These are phyloP conservation scores for Dipus sagitta DNA, from an alignment of 2,797 vertebrate genomes.

Conservation along the genomic window DNA sequence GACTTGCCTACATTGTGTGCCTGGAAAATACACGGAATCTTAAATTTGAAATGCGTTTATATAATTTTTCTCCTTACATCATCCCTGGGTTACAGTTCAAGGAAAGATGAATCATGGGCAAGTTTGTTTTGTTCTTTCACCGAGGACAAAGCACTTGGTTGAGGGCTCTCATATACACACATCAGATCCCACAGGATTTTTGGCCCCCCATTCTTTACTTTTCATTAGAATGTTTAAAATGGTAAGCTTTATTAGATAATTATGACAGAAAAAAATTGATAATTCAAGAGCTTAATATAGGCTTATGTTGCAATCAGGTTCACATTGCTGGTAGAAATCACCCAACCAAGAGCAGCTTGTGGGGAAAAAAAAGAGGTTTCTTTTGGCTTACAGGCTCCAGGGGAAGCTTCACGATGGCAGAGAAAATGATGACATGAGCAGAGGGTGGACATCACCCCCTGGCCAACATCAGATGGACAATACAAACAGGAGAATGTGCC, in stretches of 20 bases:
- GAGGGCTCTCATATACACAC: not conserved
- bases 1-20: not conserved
- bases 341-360: too few relatives aligned
- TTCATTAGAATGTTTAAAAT: not conserved
- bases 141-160: not conserved
- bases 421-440: too few relatives aligned
- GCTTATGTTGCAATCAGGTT: too few relatives aligned
- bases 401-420: too few relatives aligned
- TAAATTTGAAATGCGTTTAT: conserved; percentile 41
- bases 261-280: conserved; percentile 24
- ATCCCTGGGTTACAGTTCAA: not conserved
- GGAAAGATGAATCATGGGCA: not conserved
- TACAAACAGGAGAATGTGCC: too few relatives aligned
- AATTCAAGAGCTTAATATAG: not conserved
- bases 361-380: too few relatives aligned
- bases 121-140: not conserved
- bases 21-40: conserved; percentile 42
- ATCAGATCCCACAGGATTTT: not conserved
- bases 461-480: too few relatives aligned
- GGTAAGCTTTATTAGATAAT: not conserved
- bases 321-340: too few relatives aligned
- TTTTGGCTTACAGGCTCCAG: too few relatives aligned
- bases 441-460: too few relatives aligned
- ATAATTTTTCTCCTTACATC: conserved; percentile 24
- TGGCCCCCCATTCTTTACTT: not conserved